phyloP scores from a whole-genome alignment of 2,888 invertebrate genomes.

The Lasioglossum villosulum region DNA sequence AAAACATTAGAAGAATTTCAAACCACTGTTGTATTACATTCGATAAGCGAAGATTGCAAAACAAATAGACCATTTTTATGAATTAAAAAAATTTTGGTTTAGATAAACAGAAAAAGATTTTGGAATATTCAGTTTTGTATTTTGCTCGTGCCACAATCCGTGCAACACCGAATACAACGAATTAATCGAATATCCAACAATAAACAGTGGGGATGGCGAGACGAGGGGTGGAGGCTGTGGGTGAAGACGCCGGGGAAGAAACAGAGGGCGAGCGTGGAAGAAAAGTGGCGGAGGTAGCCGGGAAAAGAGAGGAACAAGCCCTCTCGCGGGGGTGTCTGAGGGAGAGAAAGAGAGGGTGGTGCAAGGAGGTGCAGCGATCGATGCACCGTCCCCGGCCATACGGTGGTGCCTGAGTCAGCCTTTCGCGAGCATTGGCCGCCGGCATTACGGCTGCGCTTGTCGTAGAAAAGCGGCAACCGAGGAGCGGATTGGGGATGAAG shows the following conservation, averaged over 20 bases:
- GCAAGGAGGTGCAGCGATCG: constrained; percentile 72
- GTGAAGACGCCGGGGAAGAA: constrained; percentile 43
- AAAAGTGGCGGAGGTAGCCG: constrained; percentile 21
- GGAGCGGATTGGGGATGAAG: constrained; percentile 52
- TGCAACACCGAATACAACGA: too few species aligned
- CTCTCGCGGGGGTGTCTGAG: neutral
- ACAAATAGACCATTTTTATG: too few species aligned
- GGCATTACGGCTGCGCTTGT: constrained; percentile 75
- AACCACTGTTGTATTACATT: too few species aligned
- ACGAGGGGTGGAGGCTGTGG: neutral
- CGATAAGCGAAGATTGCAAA: too few species aligned
- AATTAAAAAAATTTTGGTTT: too few species aligned
- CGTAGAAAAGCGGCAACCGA: constrained; percentile 58
- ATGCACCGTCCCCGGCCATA: constrained; percentile 75
- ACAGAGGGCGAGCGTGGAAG: constrained; percentile 14
- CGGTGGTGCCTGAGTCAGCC: constrained; percentile 74
- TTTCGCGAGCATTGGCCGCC: constrained; percentile 74
- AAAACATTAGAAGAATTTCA: too few species aligned
- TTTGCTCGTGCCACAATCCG: too few species aligned
- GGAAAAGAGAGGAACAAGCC: constrained; percentile 29
- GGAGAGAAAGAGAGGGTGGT: constrained; percentile 25
- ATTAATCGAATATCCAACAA: too few species aligned
- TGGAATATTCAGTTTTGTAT: too few species aligned
- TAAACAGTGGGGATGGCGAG: neutral
- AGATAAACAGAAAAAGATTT: too few species aligned